Percentiles rank a stretch among this genome's conserved stretches.
Conservation (phyloP, 2,888 invertebrate species). For the Sympetrum striolatum region DNA sequence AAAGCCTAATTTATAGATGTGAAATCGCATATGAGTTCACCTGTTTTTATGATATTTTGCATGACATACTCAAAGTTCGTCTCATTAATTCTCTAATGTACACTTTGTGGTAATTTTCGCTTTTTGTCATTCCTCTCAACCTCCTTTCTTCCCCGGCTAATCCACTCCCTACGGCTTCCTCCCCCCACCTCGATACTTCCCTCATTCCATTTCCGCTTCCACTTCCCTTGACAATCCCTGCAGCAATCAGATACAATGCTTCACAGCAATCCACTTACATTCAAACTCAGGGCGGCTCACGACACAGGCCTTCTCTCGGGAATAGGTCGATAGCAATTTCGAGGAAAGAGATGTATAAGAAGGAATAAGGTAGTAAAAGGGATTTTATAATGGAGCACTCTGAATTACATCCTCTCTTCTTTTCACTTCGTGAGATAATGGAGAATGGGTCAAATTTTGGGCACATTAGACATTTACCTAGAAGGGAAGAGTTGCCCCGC, state of each 20-base stretch:
- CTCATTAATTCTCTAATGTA: too few species aligned
- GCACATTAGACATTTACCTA: background rate
- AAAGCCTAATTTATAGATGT: too few species aligned
- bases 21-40: too few species aligned
- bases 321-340: background rate
- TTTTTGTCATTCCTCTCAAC: background rate
- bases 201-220: background rate
- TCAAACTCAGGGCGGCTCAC: background rate
- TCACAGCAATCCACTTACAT: constrained; percentile 14
- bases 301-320: background rate
- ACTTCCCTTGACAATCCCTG: background rate
- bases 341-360: background rate
- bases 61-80: too few species aligned
- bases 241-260: background rate
- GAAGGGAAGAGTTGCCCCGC: background rate
- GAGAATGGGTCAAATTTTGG: background rate
- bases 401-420: background rate
- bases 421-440: background rate
- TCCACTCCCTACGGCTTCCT: background rate
- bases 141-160: background rate
- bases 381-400: background rate
- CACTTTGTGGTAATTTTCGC: background rate
- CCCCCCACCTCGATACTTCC: background rate
- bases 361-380: background rate
- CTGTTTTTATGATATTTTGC: too few species aligned